Conservation (phyloP, 2,797 vertebrate genomes). For the Enteromius thamalakanensis region DNA sequence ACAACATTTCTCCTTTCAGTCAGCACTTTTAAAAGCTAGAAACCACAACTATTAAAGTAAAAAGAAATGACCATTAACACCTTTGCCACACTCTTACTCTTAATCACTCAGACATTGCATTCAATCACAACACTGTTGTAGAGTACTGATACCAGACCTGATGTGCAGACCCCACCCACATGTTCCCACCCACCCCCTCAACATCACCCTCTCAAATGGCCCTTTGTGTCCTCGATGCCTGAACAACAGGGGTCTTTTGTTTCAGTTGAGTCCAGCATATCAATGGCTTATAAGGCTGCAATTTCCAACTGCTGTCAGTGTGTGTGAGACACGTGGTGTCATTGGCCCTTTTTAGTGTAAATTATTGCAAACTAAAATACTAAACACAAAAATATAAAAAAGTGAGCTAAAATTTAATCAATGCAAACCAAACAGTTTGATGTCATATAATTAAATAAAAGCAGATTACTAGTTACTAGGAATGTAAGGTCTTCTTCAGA, state of each 20-base stretch:
- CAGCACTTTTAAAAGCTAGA: constrained; percentile 26
- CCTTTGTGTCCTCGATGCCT: constrained; percentile 39
- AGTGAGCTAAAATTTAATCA: constrained; percentile 4
- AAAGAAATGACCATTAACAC: constrained; percentile 15
- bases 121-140: not conserved
- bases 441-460: constrained; percentile 39
- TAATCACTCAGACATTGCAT: constrained; percentile 19
- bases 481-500: constrained; percentile 59
- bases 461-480: not conserved
- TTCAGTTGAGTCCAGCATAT: constrained; percentile 24
- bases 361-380: not conserved
- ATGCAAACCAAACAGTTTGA: constrained; percentile 31
- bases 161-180: constrained; percentile 20
- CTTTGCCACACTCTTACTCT: not conserved
- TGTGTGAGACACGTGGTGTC: constrained; percentile 6
- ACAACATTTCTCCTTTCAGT: constrained; percentile 7
- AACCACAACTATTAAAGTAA: not conserved
- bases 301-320: constrained; percentile 37
- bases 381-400: constrained; percentile 2
- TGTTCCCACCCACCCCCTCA: not conserved
- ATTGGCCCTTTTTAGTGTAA: not conserved
- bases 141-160: constrained; percentile 30
- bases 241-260: constrained; percentile 38
- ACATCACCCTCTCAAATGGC: constrained; percentile 20
- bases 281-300: constrained; percentile 52